Evolutionary conservation across 2,888 invertebrate species (phyloP), one percentile per base, ranked within the genome.

Genomic region (Busseola fusca): DNA sequence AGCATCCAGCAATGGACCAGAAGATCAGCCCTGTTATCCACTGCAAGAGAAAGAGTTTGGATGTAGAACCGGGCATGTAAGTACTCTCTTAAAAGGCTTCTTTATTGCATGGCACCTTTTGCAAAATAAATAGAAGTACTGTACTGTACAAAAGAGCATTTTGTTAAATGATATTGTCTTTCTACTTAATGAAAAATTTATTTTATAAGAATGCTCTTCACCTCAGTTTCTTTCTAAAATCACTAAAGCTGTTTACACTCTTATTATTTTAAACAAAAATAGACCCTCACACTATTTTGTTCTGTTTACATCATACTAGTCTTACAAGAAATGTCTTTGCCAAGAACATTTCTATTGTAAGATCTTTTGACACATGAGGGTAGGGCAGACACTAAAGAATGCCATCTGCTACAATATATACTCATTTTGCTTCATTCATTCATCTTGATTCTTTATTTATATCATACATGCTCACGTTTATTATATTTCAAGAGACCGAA

Each of bases 41-140:
- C 81, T 93, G 91, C 78, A 96, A 96, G 82, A 90, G 95, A 83
- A 96, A 96, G 87, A 93, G 93, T 82, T 85, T 93, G 66, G 95
- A 94, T 74, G 83, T 93, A 9, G 94, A 94, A 81, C 95, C 95
- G 52, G 89, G 88, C 25, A 91, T 96, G 96, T 96, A 93, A 96
- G 96, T 95, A 83, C 62, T 34, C 14, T 45, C 3, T 40, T 25
- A 5, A 30, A 37, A 12, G 9, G 21, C 10, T 30, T 9, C 30
- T 48, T n/a, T 21, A 25, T 21, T 37, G 27, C n/a, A 10, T 27
- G 25, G 21, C 42, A 56, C 4, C 4, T 50, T 69, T 30, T 1
- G 3, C 14, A 16, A 62, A 12, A 40, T 45, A 52, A 37, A 7
- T 6, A 50, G 10, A 9, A 25, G 12, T 2, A 37, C 18, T 54